A percentile compares a stretch with the other conserved stretches of the same genome.
phyloP scores from a whole-genome alignment of 2,797 vertebrate genomes.

The Urophycis tenuis region DNA sequence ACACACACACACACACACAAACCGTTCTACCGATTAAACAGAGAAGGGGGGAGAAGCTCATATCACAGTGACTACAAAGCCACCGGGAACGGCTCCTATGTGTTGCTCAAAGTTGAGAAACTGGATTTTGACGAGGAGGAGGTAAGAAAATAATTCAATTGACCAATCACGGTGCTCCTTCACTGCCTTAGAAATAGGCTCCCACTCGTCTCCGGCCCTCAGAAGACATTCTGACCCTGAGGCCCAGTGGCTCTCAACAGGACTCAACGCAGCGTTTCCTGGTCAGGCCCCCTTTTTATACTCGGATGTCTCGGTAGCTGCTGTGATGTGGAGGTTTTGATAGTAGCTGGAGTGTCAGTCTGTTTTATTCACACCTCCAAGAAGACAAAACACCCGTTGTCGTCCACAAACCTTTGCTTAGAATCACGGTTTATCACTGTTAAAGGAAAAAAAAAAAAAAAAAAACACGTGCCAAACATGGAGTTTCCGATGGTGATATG shows the following conservation, averaged over 20 bases:
- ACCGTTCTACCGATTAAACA: neutral
- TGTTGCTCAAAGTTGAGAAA: constrained; percentile 28
- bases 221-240: constrained; percentile 14
- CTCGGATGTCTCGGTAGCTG: neutral
- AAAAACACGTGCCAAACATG: constrained; percentile 69
- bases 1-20: too few species aligned
- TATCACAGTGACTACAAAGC: constrained; percentile 21
- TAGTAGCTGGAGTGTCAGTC: constrained; percentile 22
- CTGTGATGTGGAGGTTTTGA: constrained; percentile 2
- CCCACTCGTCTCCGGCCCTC: neutral
- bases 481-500: constrained; percentile 39
- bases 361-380: constrained; percentile 29
- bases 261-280: neutral
- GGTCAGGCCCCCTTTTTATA: constrained; percentile 26
- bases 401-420: neutral
- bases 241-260: constrained; percentile 26
- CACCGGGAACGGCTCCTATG: constrained; percentile 12
- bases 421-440: neutral
- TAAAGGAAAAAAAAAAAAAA: neutral
- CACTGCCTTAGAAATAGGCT: constrained; percentile 48
- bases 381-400: constrained; percentile 9
- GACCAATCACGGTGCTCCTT: constrained; percentile 49
- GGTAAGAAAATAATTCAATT: constrained; percentile 22
- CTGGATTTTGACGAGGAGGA: constrained; percentile 14
- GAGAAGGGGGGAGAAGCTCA: constrained; percentile 19